These are phyloP conservation scores for Drosophila bipectinata DNA, from an alignment of 1,140 invertebrate genomes.

Conservation along the genomic window DNA sequence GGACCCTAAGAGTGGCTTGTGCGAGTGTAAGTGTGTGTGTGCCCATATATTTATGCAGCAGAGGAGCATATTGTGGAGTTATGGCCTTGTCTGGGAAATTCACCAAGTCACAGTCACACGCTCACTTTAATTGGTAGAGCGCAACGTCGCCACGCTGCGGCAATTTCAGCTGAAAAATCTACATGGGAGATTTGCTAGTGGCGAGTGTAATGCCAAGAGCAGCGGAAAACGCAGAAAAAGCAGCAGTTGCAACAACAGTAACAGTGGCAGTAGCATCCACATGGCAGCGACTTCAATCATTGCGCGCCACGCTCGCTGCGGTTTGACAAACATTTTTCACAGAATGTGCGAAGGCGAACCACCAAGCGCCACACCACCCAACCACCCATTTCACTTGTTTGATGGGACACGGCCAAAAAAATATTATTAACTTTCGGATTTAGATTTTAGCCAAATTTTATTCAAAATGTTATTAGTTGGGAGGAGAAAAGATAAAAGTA, in stretches of 20 bases:
- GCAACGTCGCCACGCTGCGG: conserved; percentile 65
- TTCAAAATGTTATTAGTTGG: not conserved
- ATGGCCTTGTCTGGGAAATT: conserved; percentile 60
- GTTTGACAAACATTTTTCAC: conserved; percentile 81
- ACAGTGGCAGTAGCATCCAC: conserved; percentile 56
- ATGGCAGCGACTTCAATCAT: conserved; percentile 78
- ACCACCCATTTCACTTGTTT: conserved; percentile 24
- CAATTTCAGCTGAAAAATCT: conserved; percentile 76
- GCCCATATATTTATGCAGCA: conserved; percentile 53
- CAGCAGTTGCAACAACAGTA: conserved; percentile 32
- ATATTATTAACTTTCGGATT: not conserved
- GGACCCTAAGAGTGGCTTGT: conserved; percentile 1
- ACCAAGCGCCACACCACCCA: conserved; percentile 25
- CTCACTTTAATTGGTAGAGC: conserved; percentile 76
- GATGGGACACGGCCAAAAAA: conserved; percentile 29
- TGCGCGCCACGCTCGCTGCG: conserved; percentile 74
- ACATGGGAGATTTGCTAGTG: conserved; percentile 53
- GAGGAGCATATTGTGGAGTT: conserved; percentile 74
- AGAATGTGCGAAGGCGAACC: conserved; percentile 67
- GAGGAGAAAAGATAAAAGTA: not conserved
- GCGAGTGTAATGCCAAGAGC: conserved; percentile 34
- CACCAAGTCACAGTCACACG: conserved; percentile 49
- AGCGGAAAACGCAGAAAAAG: conserved; percentile 19
- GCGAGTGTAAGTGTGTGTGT: not conserved
- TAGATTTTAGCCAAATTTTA: not conserved